Evolutionary conservation across 2,888 invertebrate species (phyloP).

Genomic region (Notocelia uddmanniana): DNA sequence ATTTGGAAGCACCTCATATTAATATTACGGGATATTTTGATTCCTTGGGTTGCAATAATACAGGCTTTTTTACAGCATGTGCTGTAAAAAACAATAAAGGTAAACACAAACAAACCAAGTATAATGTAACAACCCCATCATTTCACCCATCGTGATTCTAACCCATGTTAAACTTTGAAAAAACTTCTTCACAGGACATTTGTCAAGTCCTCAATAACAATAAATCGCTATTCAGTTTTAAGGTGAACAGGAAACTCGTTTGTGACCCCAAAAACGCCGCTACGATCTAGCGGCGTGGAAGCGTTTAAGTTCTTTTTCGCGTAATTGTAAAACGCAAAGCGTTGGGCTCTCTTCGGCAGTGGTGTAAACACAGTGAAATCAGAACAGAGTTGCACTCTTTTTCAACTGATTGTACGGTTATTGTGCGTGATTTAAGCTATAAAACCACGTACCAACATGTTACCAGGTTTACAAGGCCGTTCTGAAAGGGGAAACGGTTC

Average conservation of each 20-base stretch:
- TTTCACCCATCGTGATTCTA: conserved; percentile 2
- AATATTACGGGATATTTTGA: too few relatives aligned
- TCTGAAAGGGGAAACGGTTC: conserved; percentile 39
- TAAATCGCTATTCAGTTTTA: conserved; percentile 41
- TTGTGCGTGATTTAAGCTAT: conserved; percentile 41
- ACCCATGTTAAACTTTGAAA: conserved; percentile 13
- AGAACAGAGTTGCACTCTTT: neutral
- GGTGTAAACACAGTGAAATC: neutral
- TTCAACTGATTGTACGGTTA: neutral
- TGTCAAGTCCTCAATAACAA: conserved; percentile 36
- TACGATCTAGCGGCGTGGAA: neutral
- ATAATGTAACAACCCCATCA: conserved; percentile 8
- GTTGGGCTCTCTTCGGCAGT: neutral
- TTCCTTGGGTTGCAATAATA: too few relatives aligned
- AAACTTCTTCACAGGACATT: conserved; percentile 33
- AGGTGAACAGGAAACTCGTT: conserved; percentile 28
- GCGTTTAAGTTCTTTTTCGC: neutral
- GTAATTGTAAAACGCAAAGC: neutral
- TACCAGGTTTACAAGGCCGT: conserved; percentile 43
- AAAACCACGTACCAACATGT: conserved; percentile 44
- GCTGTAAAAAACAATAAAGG: neutral
- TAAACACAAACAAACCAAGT: neutral
- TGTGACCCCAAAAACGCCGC: conserved; percentile 5
- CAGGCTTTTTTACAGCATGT: too few relatives aligned
- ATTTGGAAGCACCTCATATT: too few relatives aligned